Conservation (phyloP, 2,113 vertebrate genomes). For the Indicator maculatus region DNA sequence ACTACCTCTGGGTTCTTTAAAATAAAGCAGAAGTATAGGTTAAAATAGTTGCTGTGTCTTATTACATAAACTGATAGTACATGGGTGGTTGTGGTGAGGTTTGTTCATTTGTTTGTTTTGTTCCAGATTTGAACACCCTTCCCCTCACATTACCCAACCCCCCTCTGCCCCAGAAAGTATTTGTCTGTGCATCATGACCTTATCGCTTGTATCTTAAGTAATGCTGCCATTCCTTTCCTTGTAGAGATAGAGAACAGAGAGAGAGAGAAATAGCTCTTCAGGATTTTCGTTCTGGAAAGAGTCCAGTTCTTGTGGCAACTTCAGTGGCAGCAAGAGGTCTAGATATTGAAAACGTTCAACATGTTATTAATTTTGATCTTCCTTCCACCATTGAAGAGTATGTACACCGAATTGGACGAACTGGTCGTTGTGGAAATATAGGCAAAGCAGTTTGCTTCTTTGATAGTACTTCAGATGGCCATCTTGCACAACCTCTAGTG, state of each 20-base stretch:
- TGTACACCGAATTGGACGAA: conserved; percentile 93
- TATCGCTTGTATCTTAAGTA: neutral
- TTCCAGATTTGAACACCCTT: too few species aligned
- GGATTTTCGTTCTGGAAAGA: conserved; percentile 88
- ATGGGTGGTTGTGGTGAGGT: neutral
- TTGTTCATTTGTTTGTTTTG: too few species aligned
- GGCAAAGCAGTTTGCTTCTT: conserved; percentile 91
- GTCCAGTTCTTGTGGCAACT: conserved; percentile 90
- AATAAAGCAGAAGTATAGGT: neutral
- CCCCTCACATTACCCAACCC: fast-evolving
- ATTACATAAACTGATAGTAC: neutral
- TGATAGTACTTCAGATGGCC: conserved; percentile 77
- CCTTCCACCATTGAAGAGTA: conserved; percentile 91
- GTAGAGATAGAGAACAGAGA: conserved; percentile 89
- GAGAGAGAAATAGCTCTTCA: conserved; percentile 87
- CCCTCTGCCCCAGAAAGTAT: too few species aligned
- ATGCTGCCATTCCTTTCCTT: neutral
- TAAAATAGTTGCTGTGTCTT: neutral
- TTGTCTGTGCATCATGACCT: neutral
- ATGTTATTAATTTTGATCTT: conserved; percentile 94
- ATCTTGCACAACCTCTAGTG: conserved; percentile 81
- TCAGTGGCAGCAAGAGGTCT: conserved; percentile 93
- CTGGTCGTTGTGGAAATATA: conserved; percentile 92
- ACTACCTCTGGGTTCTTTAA: neutral
- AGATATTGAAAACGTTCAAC: conserved; percentile 93